Conservation (phyloP, 2,113 vertebrate species). For the Dissostichus mawsoni region DNA sequence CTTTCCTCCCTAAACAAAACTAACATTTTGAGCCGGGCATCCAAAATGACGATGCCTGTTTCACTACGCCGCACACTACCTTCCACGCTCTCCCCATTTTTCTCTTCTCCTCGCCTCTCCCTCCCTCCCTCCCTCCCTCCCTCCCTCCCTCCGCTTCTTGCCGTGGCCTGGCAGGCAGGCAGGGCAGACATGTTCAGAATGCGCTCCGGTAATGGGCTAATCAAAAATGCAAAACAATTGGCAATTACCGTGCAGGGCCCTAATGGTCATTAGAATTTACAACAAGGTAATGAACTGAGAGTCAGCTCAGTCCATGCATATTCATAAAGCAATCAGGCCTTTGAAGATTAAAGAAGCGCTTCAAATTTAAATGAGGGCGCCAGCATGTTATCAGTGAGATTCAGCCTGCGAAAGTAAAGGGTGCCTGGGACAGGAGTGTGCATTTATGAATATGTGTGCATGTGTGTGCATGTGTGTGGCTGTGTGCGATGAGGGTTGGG, state of each 20-base stretch:
- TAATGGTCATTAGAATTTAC: constrained; percentile 99
- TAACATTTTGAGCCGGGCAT: constrained; percentile 50
- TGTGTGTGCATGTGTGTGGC: constrained; percentile 36
- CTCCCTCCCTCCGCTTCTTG: constrained; percentile 47
- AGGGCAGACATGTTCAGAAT: constrained; percentile 87
- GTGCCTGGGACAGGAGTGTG: constrained; percentile 75
- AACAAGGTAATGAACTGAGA: constrained; percentile 99
- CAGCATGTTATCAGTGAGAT: constrained; percentile 99
- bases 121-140: background rate
- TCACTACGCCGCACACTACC: constrained; percentile 20
- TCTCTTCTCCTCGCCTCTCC: constrained; percentile 24
- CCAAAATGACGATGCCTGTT: constrained; percentile 52
- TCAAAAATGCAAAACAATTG: constrained; percentile 99
- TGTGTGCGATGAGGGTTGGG: constrained; percentile 44
- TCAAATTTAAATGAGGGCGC: constrained; percentile 99
- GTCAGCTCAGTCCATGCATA: constrained; percentile 99
- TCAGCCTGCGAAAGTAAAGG: constrained; percentile 95
- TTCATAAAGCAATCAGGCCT: constrained; percentile 99
- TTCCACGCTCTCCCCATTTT: constrained; percentile 36
- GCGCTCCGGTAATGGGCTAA: constrained; percentile 99
- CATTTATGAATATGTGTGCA: constrained; percentile 58
- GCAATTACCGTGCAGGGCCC: constrained; percentile 92
- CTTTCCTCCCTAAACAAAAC: constrained; percentile 31
- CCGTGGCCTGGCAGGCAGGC: constrained; percentile 90
- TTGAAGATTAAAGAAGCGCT: constrained; percentile 99